Base-by-base conservation (phyloP, 2,113 vertebrate genomes). In the Istiophorus platypterus region DNA sequence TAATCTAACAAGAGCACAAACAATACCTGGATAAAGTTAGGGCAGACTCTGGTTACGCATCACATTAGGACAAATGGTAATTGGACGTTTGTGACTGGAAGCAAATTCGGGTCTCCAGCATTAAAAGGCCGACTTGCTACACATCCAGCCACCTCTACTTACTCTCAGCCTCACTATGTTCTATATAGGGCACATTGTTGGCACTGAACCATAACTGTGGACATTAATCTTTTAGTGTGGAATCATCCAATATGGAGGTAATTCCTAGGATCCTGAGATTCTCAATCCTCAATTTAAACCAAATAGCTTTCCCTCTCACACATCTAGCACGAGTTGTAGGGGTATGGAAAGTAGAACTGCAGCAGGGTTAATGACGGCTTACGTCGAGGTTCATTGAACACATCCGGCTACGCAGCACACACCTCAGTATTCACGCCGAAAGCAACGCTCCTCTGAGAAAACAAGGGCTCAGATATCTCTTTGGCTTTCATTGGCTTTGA, bases 401-500 rank as follows among this genome's bases (percentile, higher is more conserved):
- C 10, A 9, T 68, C 67, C 22, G 15, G 41, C 56, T 69, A 26
- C 59, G 61, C 26, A 37, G 54, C 47, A 58, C 18, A 45, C 18
- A 39, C 42, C 22, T 52, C 41, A 2, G 24, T 26, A 27, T 62
- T 65, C 62, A 22, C 57, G 42, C 70, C 57, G 39, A 49, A 77
- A 78, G 29, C 58, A n/a, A 9, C 1, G 11, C 42, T 29, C 52
- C 57, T 47, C 20, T 37, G 34, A 69, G 74, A 81, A 47, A 72
- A 72, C 10, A 41, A 22, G 37, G n/a, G 5, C 24, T 67, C 29
- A 61, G 84, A 68, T 10, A 26, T 71, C 29, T 67, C 72, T 51
- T 72, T 31, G 29, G 58, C 57, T 52, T 62, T 67, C 71, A 59
- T 4, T 58, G 85, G 67, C 51, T 85, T 76, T 81, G 61, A 85